phyloP scores from a whole-genome alignment of 2,888 invertebrate genomes.

The Polietes domitor region DNA sequence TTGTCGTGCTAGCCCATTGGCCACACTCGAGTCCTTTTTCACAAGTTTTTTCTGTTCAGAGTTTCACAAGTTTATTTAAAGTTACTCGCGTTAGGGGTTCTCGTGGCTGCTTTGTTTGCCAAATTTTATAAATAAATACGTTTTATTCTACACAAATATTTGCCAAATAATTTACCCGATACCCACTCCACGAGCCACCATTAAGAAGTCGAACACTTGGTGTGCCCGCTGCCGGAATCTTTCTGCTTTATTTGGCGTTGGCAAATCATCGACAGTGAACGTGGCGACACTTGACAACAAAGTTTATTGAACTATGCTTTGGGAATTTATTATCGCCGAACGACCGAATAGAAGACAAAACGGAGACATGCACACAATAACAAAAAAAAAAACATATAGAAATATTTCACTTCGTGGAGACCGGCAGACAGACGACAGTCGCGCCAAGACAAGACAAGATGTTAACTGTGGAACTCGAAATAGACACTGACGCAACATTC shows the following conservation, averaged over 20 bases:
- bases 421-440: background rate
- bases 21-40: background rate
- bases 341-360: constrained; percentile 33
- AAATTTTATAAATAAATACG: constrained; percentile 3
- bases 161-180: constrained; percentile 7
- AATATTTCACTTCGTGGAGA: background rate
- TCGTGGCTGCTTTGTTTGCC: background rate
- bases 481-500: constrained; percentile 61
- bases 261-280: constrained; percentile 35
- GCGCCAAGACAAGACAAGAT: constrained; percentile 34
- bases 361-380: constrained; percentile 14
- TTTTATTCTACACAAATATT: constrained; percentile 9
- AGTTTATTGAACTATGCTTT: constrained; percentile 62
- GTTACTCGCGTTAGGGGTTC: background rate
- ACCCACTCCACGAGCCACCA: background rate
- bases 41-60: too few relatives aligned
- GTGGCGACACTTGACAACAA: constrained; percentile 54
- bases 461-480: constrained; percentile 52
- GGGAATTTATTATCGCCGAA: background rate
- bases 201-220: constrained; percentile 37
- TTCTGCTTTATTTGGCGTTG: constrained; percentile 33
- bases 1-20: background rate
- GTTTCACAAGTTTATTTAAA: background rate
- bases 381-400: background rate
- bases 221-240: background rate